These are phyloP conservation scores for Coranthus polyacanthus DNA, from an alignment of 2,797 vertebrate genomes.

Conservation along the genomic window DNA sequence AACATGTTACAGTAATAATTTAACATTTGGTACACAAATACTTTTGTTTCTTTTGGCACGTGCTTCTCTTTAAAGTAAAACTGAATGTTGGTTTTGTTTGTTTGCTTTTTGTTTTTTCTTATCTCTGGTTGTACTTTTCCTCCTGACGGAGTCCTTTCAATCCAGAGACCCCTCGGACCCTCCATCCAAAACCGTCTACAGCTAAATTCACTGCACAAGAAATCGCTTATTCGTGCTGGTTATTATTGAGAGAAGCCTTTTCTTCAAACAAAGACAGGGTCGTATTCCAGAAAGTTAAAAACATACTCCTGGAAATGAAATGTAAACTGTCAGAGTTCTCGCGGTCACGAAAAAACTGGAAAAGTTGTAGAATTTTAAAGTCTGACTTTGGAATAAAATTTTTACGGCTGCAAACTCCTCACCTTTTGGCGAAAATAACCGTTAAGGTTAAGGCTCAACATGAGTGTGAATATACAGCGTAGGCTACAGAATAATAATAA, in stretches of 20 bases:
- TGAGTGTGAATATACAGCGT: too few species aligned
- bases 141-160: not conserved
- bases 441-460: too few species aligned
- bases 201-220: not conserved
- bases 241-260: too few species aligned
- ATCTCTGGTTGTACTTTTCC: not conserved
- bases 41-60: not conserved
- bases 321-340: too few species aligned
- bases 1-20: not conserved
- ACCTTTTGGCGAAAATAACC: too few species aligned
- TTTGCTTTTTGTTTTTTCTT: not conserved
- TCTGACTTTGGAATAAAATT: not conserved
- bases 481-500: too few species aligned
- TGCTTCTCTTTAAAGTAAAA: not conserved
- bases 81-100: slow-evolving; percentile 5
- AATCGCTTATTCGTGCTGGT: too few species aligned
- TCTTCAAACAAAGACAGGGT: too few species aligned
- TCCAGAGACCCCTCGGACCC: not conserved
- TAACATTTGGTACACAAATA: too few species aligned
- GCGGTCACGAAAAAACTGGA: too few species aligned
- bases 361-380: too few species aligned
- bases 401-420: too few species aligned
- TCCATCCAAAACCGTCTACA: not conserved
- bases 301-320: not conserved
- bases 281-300: not conserved